A percentile compares a stretch with the other conserved stretches of the same genome.
phyloP scores from a whole-genome alignment of 2,888 invertebrate genomes.

The Ormyrus rosae region DNA sequence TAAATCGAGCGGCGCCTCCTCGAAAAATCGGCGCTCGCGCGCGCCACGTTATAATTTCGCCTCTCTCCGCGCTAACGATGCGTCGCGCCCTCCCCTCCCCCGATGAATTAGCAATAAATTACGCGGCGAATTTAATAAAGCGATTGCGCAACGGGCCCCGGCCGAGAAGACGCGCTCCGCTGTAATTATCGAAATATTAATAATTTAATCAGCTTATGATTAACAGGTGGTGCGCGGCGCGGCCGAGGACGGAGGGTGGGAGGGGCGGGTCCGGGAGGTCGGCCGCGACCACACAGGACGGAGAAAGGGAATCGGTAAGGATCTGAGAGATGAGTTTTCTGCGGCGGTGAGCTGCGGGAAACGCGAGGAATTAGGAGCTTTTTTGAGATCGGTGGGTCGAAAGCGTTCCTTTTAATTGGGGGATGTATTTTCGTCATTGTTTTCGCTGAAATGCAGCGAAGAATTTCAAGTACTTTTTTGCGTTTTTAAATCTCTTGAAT shows the following conservation, averaged over 20 bases:
- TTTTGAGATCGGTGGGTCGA: no score
- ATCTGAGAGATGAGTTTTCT: neutral
- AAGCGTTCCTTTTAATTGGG: no score
- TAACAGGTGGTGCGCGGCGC: constrained; percentile 66
- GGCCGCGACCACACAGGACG: constrained; percentile 1
- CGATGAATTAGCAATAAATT: neutral
- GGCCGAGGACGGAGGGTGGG: neutral
- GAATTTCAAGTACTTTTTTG: no score
- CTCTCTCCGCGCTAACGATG: constrained; percentile 1
- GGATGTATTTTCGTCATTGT: no score
- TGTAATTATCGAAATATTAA: constrained; percentile 68
- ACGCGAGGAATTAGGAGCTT: no score
- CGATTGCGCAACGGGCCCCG: neutral
- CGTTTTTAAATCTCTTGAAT: no score
- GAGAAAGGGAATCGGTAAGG: neutral
- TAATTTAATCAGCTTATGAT: constrained; percentile 68
- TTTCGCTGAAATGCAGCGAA: no score
- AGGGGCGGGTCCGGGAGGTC: neutral
- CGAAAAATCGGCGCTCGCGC: constrained; percentile 46
- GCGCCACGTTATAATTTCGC: no score
- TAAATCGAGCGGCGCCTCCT: no score
- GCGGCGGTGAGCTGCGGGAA: no score
- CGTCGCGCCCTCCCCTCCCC: neutral
- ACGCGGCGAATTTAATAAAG: neutral
- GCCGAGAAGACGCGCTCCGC: neutral